Evolutionary conservation across 64 coral and sea anemone species (phyloP).

Genomic region (Actinia equina): DNA sequence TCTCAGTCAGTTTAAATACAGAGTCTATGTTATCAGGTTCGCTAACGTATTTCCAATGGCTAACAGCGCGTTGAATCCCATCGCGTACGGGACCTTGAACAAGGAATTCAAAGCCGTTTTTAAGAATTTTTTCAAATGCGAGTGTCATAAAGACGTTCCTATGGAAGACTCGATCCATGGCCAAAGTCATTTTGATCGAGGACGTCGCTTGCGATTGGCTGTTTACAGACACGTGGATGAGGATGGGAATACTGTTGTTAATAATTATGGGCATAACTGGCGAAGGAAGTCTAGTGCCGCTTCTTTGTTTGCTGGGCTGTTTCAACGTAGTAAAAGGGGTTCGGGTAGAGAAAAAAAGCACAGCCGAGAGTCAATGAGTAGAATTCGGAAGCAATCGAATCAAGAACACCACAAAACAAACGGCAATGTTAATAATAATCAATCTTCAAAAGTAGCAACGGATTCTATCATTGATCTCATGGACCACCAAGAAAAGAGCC

Average conservation of each 20-base stretch:
- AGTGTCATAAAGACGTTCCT: constrained; percentile 1
- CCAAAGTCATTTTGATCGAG: background rate
- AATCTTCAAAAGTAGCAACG: background rate
- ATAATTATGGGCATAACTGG: constrained; percentile 1
- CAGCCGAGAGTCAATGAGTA: background rate
- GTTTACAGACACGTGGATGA: constrained; percentile 37
- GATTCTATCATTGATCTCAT: background rate
- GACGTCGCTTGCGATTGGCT: constrained; percentile 33
- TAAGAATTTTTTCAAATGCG: constrained; percentile 75
- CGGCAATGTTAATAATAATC: constrained; percentile 1
- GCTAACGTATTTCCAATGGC: constrained; percentile 94
- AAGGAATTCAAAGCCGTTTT: constrained; percentile 86
- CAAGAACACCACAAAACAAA: background rate
- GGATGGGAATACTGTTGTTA: background rate
- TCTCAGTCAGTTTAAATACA: constrained; percentile 40
- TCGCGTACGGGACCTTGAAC: constrained; percentile 84
- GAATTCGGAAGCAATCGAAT: background rate
- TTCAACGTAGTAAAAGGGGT: background rate
- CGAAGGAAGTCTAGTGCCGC: constrained; percentile 9
- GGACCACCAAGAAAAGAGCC: background rate
- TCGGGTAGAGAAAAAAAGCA: background rate
- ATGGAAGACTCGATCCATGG: background rate
- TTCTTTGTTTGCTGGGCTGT: background rate
- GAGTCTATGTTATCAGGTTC: constrained; percentile 74
- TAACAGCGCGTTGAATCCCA: constrained; percentile 85